Evolutionary conservation across 2,888 invertebrate species (phyloP).

Genomic region (Crepidodera aurea): DNA sequence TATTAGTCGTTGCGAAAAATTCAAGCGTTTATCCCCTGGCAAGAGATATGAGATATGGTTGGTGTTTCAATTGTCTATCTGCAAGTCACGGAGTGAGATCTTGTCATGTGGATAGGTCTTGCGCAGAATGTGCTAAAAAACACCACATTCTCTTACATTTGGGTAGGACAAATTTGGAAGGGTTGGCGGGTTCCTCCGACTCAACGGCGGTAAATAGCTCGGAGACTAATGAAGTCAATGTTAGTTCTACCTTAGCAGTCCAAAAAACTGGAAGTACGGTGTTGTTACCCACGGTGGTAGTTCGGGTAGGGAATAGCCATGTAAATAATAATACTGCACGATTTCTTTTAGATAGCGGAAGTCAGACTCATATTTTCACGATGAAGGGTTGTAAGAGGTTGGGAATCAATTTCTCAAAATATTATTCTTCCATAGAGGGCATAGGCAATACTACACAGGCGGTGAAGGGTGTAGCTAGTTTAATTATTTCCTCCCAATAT

Average conservation of each 20-base stretch:
- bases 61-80: neutral
- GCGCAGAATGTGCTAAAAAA: neutral
- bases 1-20: no score
- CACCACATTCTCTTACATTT: neutral
- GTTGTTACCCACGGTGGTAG: neutral
- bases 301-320: neutral
- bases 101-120: neutral
- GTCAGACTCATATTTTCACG: neutral
- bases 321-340: neutral
- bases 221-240: neutral
- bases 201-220: neutral
- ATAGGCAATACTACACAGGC: neutral
- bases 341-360: neutral
- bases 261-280: neutral
- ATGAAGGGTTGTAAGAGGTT: neutral
- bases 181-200: neutral
- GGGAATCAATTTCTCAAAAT: neutral
- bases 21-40: neutral
- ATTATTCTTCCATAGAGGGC: neutral
- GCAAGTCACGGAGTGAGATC: no score
- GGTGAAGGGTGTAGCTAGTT: neutral
- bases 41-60: slow-evolving; percentile 8
- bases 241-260: neutral
- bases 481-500: neutral
- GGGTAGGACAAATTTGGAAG: neutral